phyloP scores from a whole-genome alignment of 2,888 invertebrate species.

The Ypsolopha scabrella region DNA sequence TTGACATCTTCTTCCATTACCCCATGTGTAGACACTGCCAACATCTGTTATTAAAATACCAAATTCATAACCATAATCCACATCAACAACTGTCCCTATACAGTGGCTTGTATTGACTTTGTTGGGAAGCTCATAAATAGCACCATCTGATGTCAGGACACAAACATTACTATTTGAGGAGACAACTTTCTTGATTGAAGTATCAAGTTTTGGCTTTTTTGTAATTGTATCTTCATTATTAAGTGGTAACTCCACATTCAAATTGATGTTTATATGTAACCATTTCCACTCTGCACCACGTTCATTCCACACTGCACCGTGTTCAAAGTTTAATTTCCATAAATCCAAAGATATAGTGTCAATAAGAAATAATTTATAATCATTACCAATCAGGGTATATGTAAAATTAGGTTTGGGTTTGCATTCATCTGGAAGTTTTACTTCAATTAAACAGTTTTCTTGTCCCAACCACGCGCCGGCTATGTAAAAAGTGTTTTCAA shows the following conservation, averaged over 20 bases:
- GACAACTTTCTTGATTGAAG: conserved; percentile 27
- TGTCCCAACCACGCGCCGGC: conserved; percentile 37
- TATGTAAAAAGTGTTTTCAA: conserved; percentile 27
- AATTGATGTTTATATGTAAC: conserved; percentile 20
- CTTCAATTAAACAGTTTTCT: conserved; percentile 24
- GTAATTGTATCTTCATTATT: conserved; percentile 13
- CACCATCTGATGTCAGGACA: conserved; percentile 28
- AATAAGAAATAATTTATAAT: conserved; percentile 31
- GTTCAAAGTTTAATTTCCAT: conserved; percentile 33
- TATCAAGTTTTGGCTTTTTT: conserved; percentile 18
- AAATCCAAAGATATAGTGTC: conserved; percentile 22
- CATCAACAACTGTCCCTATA: conserved; percentile 66
- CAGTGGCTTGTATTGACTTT: conserved; percentile 68
- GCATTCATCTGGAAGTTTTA: conserved; percentile 29
- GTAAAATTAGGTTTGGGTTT: conserved; percentile 11
- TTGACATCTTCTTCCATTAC: conserved; percentile 89
- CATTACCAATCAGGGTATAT: conserved; percentile 36
- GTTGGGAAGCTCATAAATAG: conserved; percentile 73
- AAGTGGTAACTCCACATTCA: conserved; percentile 26
- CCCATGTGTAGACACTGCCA: conserved; percentile 86
- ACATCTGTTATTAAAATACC: conserved; percentile 75
- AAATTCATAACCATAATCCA: conserved; percentile 87
- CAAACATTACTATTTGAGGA: conserved; percentile 23
- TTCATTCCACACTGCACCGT: conserved; percentile 13
- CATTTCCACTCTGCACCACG: conserved; percentile 11